phyloP scores from a whole-genome alignment of 2,113 vertebrate species.

The Ailuropoda melanoleuca region DNA sequence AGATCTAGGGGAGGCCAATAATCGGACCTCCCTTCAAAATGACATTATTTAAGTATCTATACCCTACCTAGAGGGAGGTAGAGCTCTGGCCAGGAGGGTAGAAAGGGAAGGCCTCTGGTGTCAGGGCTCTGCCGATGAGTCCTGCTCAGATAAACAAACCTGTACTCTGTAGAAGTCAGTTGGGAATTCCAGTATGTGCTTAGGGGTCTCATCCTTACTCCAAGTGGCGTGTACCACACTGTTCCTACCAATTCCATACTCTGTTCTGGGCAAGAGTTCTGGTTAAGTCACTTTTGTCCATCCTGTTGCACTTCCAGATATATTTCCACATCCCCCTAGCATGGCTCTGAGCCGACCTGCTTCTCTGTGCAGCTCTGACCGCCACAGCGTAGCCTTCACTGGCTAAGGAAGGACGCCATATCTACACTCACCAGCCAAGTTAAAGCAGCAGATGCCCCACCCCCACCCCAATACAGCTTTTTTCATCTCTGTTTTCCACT shows the following conservation, averaged over 20 bases:
- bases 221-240: neutral
- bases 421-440: neutral
- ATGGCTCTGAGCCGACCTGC: neutral
- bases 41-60: neutral
- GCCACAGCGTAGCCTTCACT: neutral
- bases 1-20: neutral
- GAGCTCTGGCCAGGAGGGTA: neutral
- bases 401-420: neutral
- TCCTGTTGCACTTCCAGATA: neutral
- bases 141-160: neutral
- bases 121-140: neutral
- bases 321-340: neutral
- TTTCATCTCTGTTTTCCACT: conserved; percentile 42
- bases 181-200: neutral
- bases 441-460: neutral
- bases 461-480: neutral
- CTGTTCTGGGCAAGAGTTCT: neutral
- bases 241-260: neutral
- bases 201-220: neutral
- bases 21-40: neutral
- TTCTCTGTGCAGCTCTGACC: neutral
- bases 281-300: neutral
- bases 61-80: neutral
- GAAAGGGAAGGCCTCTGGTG: neutral
- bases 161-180: neutral